Evolutionary conservation across 2,797 vertebrate species (phyloP).

Genomic region (Platalea minor): DNA sequence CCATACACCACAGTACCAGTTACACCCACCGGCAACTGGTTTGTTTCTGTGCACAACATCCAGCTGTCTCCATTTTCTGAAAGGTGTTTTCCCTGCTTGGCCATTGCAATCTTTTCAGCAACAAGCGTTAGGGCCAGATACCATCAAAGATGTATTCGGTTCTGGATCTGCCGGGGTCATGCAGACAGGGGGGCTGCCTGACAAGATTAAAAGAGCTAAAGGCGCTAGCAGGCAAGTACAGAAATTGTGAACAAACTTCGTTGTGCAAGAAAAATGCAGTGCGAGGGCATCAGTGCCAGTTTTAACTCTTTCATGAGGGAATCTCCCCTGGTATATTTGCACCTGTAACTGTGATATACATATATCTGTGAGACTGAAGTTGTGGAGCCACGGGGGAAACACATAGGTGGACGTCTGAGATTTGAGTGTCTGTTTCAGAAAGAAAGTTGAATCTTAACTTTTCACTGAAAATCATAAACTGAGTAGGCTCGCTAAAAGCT

Average conservation of each 20-base stretch:
- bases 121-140: background rate
- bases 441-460: background rate
- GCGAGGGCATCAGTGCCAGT: background rate
- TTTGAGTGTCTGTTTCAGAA: background rate
- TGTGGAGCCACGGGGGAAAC: background rate
- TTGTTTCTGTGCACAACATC: background rate
- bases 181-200: background rate
- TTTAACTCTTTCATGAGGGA: background rate
- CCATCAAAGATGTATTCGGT: background rate
- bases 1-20: background rate
- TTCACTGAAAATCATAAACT: background rate
- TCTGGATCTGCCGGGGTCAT: background rate
- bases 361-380: background rate
- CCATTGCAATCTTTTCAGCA: background rate
- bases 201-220: background rate
- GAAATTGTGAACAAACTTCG: background rate
- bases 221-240: background rate
- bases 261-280: background rate
- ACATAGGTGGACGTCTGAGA: background rate
- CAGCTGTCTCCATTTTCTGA: background rate
- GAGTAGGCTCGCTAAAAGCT: background rate
- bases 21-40: background rate
- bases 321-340: background rate
- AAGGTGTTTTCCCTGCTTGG: background rate
- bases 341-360: background rate